Conservation (phyloP, 2,797 vertebrate genomes). For the Poecile montanus region DNA sequence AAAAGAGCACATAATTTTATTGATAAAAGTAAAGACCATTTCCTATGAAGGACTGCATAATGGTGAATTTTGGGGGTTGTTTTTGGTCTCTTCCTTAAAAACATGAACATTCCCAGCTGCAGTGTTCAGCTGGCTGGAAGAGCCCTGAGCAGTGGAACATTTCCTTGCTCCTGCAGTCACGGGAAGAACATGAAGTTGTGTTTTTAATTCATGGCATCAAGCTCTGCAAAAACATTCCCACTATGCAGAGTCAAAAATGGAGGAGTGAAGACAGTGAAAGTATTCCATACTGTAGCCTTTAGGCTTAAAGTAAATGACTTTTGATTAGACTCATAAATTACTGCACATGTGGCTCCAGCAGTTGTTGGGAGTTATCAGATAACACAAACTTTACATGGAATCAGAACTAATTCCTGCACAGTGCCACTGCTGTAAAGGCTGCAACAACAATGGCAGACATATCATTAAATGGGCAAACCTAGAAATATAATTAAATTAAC, state of each 20-base stretch:
- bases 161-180: not conserved
- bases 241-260: not conserved
- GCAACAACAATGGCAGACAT: conserved; percentile 74
- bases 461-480: conserved; percentile 75
- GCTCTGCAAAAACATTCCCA: not conserved
- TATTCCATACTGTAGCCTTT: conserved; percentile 24
- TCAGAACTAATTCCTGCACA: conserved; percentile 62
- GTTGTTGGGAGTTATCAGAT: conserved; percentile 70
- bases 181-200: not conserved
- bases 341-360: conserved; percentile 23
- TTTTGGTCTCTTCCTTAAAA: not conserved
- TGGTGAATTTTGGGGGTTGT: not conserved
- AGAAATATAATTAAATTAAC: conserved; percentile 84
- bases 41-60: not conserved
- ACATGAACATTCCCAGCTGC: not conserved
- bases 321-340: conserved; percentile 65
- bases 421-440: conserved; percentile 42
- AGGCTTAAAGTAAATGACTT: conserved; percentile 62
- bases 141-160: not conserved
- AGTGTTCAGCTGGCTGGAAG: not conserved
- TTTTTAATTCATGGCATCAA: not conserved
- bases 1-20: not conserved
- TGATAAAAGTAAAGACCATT: not conserved
- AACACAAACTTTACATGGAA: conserved; percentile 69
- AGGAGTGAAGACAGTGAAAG: not conserved